Evolutionary conservation across 2,888 invertebrate genomes (phyloP).

Genomic region (Petrolisthes cinctipes): DNA sequence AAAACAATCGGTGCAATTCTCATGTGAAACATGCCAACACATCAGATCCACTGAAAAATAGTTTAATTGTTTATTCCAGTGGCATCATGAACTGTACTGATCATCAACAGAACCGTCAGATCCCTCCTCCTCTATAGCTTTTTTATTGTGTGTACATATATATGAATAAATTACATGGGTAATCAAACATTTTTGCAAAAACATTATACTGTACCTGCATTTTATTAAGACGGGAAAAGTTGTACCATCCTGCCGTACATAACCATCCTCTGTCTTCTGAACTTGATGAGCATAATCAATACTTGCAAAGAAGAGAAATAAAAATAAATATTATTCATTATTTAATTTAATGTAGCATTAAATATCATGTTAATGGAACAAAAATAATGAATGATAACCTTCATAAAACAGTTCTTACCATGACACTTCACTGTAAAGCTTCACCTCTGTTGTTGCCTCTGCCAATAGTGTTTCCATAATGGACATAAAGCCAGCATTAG

Average conservation of each 20-base stretch:
- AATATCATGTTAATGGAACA: background rate
- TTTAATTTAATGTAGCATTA: no score
- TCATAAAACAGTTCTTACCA: conserved; percentile 36
- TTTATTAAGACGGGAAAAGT: conserved; percentile 39
- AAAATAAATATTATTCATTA: no score
- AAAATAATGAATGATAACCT: background rate
- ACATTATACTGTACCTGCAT: conserved; percentile 13
- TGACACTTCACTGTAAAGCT: conserved; percentile 70
- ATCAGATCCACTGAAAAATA: no score
- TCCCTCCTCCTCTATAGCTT: no score
- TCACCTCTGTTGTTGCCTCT: conserved; percentile 71
- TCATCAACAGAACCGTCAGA: no score
- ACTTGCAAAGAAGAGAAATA: background rate
- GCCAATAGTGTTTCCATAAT: conserved; percentile 72
- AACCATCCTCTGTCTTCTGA: background rate
- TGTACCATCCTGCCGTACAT: conserved; percentile 25
- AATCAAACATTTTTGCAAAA: no score
- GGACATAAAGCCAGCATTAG: conserved; percentile 74
- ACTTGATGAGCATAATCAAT: conserved; percentile 35
- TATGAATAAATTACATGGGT: no score
- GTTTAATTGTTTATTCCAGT: no score
- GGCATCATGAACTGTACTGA: no score
- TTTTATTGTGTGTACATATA: no score
- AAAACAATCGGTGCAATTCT: no score
- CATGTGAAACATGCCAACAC: no score